Conservation (phyloP, 2,888 invertebrate genomes). For the Pyrocoelia pectoralis region DNA sequence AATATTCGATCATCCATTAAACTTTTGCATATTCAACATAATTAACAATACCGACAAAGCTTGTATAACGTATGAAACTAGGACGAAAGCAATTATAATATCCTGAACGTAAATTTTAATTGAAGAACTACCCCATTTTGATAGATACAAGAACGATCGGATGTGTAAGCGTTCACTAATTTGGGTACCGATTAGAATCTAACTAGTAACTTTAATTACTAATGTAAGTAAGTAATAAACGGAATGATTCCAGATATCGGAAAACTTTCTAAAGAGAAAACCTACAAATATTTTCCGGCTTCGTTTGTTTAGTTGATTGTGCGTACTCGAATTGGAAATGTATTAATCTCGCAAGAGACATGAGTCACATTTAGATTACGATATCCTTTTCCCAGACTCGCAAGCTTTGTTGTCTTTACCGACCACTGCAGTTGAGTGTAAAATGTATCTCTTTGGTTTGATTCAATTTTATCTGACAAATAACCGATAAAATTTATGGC, state of each 20-base stretch:
- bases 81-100: neutral
- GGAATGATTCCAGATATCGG: no score
- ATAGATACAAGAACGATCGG: neutral
- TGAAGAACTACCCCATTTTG: neutral
- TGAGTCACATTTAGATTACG: neutral
- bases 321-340: no score
- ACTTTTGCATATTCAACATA: constrained; percentile 7
- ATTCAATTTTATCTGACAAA: no score
- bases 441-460: no score
- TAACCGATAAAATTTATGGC: no score
- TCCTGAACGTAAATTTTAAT: neutral
- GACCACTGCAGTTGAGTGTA: neutral
- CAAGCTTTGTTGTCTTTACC: neutral
- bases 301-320: no score
- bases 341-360: neutral
- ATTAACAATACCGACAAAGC: constrained; percentile 1
- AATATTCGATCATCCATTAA: constrained; percentile 4
- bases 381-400: neutral
- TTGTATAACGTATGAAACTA: neutral
- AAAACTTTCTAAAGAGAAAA: no score
- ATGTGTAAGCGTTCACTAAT: neutral
- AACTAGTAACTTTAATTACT: neutral
- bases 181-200: neutral
- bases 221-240: no score
- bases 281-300: no score